Evolutionary conservation across 2,888 invertebrate species (phyloP).

Genomic region (Drosophila picticornis): DNA sequence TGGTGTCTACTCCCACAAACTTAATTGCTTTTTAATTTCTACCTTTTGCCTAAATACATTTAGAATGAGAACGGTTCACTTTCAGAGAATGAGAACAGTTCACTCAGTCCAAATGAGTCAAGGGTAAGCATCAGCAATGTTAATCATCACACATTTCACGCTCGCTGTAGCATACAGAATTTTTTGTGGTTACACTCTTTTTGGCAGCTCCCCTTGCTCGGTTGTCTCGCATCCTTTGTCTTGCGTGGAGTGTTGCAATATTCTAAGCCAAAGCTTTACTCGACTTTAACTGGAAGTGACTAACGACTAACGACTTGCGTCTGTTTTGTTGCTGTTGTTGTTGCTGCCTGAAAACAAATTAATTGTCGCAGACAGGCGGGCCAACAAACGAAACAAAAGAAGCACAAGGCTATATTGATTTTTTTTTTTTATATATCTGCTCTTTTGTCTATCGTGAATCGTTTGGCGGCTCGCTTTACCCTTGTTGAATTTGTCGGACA

Average conservation of each 20-base stretch:
- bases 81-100: neutral
- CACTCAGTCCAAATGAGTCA: neutral
- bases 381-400: conserved; percentile 54
- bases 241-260: conserved; percentile 57
- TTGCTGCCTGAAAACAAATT: conserved; percentile 60
- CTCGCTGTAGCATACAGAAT: conserved; percentile 2
- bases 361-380: conserved; percentile 69
- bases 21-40: conserved; percentile 54
- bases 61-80: conserved; percentile 24
- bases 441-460: conserved; percentile 5
- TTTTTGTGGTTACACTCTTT: conserved; percentile 10
- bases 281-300: conserved; percentile 78
- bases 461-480: conserved; percentile 9
- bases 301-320: conserved; percentile 76
- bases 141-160: conserved; percentile 24
- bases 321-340: conserved; percentile 29
- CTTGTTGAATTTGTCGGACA: conserved; percentile 5
- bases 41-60: conserved; percentile 17
- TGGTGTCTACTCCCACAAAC: conserved; percentile 19
- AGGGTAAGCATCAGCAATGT: conserved; percentile 20
- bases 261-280: conserved; percentile 74
- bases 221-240: conserved; percentile 25
- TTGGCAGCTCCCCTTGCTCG: conserved; percentile 20
- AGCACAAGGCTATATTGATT: conserved; percentile 71
- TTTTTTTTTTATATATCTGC: conserved; percentile 27